Evolutionary conservation across 2,888 invertebrate genomes (phyloP).

Genomic region (Axea sp.): DNA sequence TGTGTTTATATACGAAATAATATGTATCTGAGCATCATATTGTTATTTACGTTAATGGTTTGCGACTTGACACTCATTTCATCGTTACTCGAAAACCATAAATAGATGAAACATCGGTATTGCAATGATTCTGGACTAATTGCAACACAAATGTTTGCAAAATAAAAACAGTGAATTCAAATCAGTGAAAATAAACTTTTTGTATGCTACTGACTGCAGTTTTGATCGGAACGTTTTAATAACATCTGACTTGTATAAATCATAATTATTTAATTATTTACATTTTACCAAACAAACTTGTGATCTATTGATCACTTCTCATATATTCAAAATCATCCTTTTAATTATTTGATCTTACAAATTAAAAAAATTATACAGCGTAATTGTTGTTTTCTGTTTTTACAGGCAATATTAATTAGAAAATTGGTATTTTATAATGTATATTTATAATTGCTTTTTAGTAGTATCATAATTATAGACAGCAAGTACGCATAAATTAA

Average conservation of each 20-base stretch:
- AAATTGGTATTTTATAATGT: conserved; percentile 26
- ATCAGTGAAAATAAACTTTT: no score
- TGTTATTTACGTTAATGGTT: conserved; percentile 48
- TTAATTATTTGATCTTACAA: no score
- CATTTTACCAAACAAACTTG: no score
- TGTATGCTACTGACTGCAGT: no score
- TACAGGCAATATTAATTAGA: conserved; percentile 11
- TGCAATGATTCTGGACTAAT: conserved; percentile 5
- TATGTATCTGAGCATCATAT: conserved; percentile 29
- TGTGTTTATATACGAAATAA: conserved; percentile 43
- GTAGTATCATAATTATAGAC: no score
- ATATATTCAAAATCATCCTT: no score
- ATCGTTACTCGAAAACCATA: conserved; percentile 44
- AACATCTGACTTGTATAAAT: no score
- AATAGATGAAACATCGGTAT: conserved; percentile 13
- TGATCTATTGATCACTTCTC: no score
- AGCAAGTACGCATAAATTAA: conserved; percentile 29
- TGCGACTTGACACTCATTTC: conserved; percentile 40
- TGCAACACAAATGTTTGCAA: conserved; percentile 14
- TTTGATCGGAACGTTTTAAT: no score
- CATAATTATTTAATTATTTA: no score
- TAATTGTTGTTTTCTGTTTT: conserved; percentile 4
- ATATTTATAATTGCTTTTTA: conserved; percentile 39
- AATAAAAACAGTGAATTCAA: no score
- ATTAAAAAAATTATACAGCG: no score